A percentile compares a stretch with the other conserved stretches of the same genome.
Evolutionary conservation across 2,113 vertebrate species (phyloP).

Genomic region (Heliornis fulica): DNA sequence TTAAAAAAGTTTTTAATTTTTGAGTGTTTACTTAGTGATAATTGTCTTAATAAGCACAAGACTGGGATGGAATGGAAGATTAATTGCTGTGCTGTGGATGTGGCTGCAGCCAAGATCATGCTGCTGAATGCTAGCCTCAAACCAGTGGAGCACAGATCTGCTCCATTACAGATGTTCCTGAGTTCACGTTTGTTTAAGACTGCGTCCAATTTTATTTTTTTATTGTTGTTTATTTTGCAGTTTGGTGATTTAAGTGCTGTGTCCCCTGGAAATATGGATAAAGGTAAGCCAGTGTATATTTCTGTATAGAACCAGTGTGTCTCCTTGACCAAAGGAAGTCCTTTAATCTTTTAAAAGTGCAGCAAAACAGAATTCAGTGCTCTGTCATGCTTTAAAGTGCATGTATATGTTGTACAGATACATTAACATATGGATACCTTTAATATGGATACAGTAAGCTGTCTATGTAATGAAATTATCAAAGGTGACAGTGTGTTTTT

Average conservation of each 20-base stretch:
- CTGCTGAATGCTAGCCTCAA: neutral
- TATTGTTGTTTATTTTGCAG: slow-evolving; percentile 69
- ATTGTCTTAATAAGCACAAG: slow-evolving; percentile 24
- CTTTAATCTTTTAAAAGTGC: neutral
- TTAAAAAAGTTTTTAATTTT: neutral
- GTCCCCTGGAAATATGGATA: slow-evolving; percentile 84
- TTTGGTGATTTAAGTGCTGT: slow-evolving; percentile 83
- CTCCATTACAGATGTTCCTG: neutral
- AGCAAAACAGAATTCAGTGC: neutral
- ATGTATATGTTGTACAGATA: neutral
- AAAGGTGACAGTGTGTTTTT: neutral
- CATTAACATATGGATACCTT: neutral
- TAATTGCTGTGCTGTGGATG: neutral
- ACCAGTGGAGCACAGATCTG: neutral
- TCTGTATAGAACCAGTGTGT: neutral
- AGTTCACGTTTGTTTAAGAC: neutral
- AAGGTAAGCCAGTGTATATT: slow-evolving; percentile 71
- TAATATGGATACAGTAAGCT: neutral
- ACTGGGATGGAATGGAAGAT: neutral
- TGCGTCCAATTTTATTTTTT: slow-evolving; percentile 1
- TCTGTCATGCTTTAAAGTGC: neutral
- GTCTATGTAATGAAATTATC: neutral
- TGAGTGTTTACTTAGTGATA: neutral
- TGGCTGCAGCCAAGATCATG: neutral
- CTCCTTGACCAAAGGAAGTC: neutral